Percentiles rank a stretch among this genome's conserved stretches.
Conservation (phyloP, 2,113 vertebrate genomes). For the Conger conger region DNA sequence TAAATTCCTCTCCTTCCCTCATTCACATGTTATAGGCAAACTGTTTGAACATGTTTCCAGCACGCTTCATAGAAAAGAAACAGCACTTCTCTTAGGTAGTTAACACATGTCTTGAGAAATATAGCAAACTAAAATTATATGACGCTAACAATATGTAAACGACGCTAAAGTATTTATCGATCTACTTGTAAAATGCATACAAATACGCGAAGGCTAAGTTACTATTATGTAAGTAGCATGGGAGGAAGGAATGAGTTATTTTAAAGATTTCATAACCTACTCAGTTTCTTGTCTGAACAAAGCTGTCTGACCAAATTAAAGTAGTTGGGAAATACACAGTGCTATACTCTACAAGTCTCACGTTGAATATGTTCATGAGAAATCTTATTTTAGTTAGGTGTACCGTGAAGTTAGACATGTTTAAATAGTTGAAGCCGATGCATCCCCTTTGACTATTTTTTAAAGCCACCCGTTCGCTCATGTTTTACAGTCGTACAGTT, state of each 20-base stretch:
- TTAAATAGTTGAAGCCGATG: background rate
- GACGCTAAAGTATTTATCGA: background rate
- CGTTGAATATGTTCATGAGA: background rate
- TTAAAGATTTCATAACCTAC: background rate
- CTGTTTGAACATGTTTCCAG: constrained; percentile 25
- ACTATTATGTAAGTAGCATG: background rate
- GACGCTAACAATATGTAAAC: background rate
- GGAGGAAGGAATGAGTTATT: background rate
- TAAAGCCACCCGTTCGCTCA: background rate
- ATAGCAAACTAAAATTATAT: background rate
- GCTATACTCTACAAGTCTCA: background rate
- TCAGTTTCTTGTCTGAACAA: background rate
- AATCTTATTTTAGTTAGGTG: background rate
- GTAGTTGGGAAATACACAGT: background rate
- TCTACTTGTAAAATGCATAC: background rate
- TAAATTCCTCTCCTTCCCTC: constrained; percentile 35
- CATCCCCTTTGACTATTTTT: background rate
- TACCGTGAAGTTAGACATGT: background rate
- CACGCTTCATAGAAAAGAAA: constrained; percentile 33
- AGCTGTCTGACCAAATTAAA: background rate
- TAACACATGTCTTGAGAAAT: background rate
- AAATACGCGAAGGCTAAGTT: background rate
- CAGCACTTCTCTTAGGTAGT: background rate
- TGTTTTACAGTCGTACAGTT: background rate
- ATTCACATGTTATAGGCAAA: background rate